Evolutionary conservation across 2,113 vertebrate genomes (phyloP), one percentile per base, ranked within the genome.

Genomic region (Nymphicus hollandicus): DNA sequence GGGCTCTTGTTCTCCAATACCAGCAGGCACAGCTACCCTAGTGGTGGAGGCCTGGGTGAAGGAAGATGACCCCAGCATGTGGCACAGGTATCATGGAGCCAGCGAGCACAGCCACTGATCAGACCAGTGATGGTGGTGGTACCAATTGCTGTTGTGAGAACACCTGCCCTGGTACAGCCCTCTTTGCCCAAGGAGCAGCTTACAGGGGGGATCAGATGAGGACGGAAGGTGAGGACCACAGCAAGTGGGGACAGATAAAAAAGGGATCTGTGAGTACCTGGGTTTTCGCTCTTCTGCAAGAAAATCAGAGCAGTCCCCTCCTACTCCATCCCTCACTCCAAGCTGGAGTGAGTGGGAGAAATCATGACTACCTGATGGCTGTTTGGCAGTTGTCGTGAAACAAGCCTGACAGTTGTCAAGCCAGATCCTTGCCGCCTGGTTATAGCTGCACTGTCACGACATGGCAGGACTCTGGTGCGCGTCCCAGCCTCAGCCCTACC

Each of bases 331-430:
- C 86, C 55, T 95, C 13, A 0, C 39, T 97, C 94, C 55, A 71
- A 95, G 91, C 65, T 93, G 84, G 89, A 89, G 86, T 1, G 86
- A 95, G 93, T 93, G 95, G 96, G 89, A 96, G 94, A 95, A 97
- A 91, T 97, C 94, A 95, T 61, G 77, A 95, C 95, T 92, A 93
- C 93, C 91, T 96, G 91, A 71, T 65, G 86, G 47, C 83, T 91
- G 73, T 63, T 89, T 86, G 91, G 89, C 94, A 89, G 91, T 12
- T 95, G 77, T 93, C 31, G 0, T 68, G 94, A 41, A 84, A 89
- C 46, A 74, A 92, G 52, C 64, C 72, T 91, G 73, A 63, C 92
- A 92, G 95, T 79, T 86, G 55, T 64, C 86, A 78, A 66, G 65
- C 43, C 80, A 43, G 43, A 91, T 89, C 83, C 65, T 81, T 84